phyloP scores from a whole-genome alignment of 2,888 invertebrate genomes.

The Tetanocera ferruginea region DNA sequence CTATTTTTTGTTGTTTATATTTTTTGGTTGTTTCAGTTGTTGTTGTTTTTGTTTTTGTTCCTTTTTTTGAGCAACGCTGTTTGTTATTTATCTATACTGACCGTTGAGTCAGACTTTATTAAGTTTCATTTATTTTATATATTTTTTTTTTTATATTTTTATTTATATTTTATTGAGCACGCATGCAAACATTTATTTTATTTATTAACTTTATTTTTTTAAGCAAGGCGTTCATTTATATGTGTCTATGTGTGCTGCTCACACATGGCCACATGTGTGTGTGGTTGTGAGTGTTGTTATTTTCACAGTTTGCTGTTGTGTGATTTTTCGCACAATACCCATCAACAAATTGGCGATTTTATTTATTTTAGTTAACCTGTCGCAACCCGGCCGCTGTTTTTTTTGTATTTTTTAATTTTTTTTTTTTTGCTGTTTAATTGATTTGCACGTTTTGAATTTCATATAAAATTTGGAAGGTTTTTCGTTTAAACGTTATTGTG shows the following conservation, averaged over 20 bases:
- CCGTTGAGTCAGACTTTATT: slow-evolving; percentile 30
- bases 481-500: background rate
- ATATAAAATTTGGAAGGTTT: background rate
- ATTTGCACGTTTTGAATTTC: background rate
- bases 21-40: background rate
- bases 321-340: slow-evolving; percentile 49
- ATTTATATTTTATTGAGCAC: background rate
- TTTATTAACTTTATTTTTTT: slow-evolving; percentile 10
- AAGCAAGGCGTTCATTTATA: slow-evolving; percentile 10
- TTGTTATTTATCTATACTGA: background rate
- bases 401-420: background rate
- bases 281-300: slow-evolving; percentile 29
- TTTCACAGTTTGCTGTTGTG: slow-evolving; percentile 53
- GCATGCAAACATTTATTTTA: slow-evolving; percentile 8
- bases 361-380: slow-evolving; percentile 40
- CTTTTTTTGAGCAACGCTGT: slow-evolving; percentile 10
- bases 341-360: slow-evolving; percentile 42
- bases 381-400: slow-evolving; percentile 33
- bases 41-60: background rate
- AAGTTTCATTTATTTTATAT: slow-evolving; percentile 16
- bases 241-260: slow-evolving; percentile 31
- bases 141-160: background rate
- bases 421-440: background rate
- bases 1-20: background rate
- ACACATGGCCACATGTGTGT: slow-evolving; percentile 25